phyloP scores from a whole-genome alignment of 2,113 vertebrate genomes.

The Paramormyrops kingsleyae region DNA sequence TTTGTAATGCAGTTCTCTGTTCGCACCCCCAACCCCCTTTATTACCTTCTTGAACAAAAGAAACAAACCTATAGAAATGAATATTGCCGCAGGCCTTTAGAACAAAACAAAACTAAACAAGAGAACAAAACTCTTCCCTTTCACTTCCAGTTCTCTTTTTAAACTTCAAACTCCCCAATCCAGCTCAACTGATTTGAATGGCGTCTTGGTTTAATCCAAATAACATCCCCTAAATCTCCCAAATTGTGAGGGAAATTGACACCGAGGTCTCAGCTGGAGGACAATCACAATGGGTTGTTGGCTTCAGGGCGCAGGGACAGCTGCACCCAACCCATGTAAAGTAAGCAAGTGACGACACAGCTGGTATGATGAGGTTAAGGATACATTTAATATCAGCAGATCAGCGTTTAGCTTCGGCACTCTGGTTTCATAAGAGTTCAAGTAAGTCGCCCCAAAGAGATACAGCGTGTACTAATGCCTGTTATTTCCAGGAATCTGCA shows the following conservation, averaged over 20 bases:
- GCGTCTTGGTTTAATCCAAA: background rate
- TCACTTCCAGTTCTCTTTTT: background rate
- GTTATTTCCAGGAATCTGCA: background rate
- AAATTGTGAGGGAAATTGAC: background rate
- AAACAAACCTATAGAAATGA: background rate
- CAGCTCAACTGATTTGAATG: background rate
- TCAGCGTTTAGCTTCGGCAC: background rate
- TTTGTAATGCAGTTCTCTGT: background rate
- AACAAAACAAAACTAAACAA: background rate
- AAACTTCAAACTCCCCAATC: background rate
- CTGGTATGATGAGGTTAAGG: background rate
- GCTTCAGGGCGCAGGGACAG: background rate
- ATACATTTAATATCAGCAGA: background rate
- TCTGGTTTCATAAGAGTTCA: background rate
- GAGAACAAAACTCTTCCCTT: background rate
- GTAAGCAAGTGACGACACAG: background rate
- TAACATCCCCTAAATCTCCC: background rate
- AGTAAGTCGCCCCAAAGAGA: background rate
- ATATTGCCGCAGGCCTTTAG: background rate
- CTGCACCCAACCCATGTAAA: background rate
- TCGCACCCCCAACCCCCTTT: background rate
- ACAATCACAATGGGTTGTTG: background rate
- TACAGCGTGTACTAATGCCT: background rate
- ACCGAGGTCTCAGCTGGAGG: background rate
- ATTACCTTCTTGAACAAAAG: background rate